Evolutionary conservation across 2,113 vertebrate genomes (phyloP), one percentile per base, ranked within the genome.

Genomic region (Pollimyrus isidori): DNA sequence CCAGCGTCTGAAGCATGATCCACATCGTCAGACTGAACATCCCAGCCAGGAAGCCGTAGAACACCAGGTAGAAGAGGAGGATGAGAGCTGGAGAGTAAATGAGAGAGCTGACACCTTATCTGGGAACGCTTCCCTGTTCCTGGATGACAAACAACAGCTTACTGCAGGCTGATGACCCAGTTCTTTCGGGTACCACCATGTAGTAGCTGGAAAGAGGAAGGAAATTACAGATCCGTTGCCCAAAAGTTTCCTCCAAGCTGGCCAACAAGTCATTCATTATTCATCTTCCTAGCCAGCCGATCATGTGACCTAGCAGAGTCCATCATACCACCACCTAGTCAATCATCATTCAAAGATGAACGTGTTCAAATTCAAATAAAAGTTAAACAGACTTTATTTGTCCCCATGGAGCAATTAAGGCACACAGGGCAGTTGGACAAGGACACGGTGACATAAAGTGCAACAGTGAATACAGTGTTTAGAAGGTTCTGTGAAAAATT

Each of bases 21-120:
- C 98, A 98, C 96, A 99, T 97, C n/a, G 97, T 99, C 91, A 99
- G 96, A 0, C 94, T 90, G 92, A 99, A 99, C 94, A 99, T 97
- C 48, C 97, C 97, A 62, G 97, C 97, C 93, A 99, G 94, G 90
- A 98, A 97, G 15, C 96, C 97, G 90, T 99, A 99, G 92, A 99
- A 99, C 39, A 98, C 94, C 90, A 98, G 91, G 93, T 99, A 99
- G 93, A 99, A 99, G 39, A 99, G 95, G 26, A 98, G 94, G 94
- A 99, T 98, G 92, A 98, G 96, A 90, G 97, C 97, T 99, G 94
- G 92, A 91, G 91, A 76, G 62, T 80, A 15, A 89, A 50, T 86
- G 23, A 88, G 7, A 80, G 69, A 65, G 62, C 3, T 35, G 7
- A 39, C 17, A 35, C 7, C 46, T 4, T 17, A 30, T 11, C 10